These are phyloP conservation scores for Phytoseiulus persimilis DNA, from an alignment of 2,888 invertebrate species.

Conservation along the genomic window DNA sequence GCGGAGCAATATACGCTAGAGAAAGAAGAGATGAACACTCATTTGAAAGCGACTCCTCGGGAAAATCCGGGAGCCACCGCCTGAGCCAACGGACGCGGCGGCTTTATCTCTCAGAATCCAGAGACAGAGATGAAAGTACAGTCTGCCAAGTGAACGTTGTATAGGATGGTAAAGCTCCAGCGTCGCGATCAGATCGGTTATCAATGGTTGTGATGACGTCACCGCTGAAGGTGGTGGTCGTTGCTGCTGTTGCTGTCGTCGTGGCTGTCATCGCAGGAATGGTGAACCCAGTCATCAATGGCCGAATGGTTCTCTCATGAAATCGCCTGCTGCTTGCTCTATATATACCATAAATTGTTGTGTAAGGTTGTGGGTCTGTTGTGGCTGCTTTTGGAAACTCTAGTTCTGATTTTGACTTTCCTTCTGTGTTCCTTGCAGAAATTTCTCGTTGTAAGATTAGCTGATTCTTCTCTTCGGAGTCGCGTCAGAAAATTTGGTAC, in stretches of 20 bases:
- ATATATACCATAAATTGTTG: background rate
- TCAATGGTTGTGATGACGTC: background rate
- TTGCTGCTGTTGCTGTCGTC: slow-evolving; percentile 17
- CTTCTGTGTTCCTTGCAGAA: background rate
- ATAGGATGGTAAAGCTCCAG: background rate
- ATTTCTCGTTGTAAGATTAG: background rate
- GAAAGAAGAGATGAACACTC: background rate
- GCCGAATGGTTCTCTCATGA: background rate
- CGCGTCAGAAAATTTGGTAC: background rate
- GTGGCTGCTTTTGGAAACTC: background rate
- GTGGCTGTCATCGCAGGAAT: background rate
- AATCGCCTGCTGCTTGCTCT: background rate
- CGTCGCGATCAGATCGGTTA: background rate
- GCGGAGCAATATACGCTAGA: background rate
- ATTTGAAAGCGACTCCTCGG: background rate
- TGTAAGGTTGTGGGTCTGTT: background rate
- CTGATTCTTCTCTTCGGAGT: background rate
- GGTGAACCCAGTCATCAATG: background rate
- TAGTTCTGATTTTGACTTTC: background rate
- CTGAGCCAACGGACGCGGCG: background rate
- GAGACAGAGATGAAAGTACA: background rate
- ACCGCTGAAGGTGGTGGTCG: background rate
- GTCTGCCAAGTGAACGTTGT: too few species aligned
- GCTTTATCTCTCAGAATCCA: background rate
- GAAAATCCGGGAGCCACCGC: background rate